phyloP scores from a whole-genome alignment of 2,888 invertebrate genomes.

The Polyommatus iphigenia region DNA sequence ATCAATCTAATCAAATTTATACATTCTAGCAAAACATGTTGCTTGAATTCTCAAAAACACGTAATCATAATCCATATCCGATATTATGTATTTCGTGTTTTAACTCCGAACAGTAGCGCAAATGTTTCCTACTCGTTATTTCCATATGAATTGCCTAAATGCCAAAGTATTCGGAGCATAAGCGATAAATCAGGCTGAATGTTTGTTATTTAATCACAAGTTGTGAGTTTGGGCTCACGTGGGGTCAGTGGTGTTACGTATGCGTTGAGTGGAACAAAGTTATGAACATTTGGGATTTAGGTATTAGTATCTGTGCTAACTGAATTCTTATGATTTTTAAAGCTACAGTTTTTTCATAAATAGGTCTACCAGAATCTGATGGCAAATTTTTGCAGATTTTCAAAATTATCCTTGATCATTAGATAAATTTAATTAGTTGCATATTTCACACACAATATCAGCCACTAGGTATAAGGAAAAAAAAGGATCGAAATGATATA shows the following conservation, averaged over 20 bases:
- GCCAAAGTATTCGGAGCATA: not conserved
- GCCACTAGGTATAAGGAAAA: too few species aligned
- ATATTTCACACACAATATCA: too few species aligned
- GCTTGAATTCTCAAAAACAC: too few species aligned
- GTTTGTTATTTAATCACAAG: constrained; percentile 11
- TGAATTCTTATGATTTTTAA: not conserved
- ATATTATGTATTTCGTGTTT: too few species aligned
- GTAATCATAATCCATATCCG: too few species aligned
- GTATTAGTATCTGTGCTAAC: not conserved
- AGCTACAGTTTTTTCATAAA: not conserved
- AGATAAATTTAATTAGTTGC: too few species aligned
- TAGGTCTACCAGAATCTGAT: too few species aligned
- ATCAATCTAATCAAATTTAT: too few species aligned
- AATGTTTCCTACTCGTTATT: not conserved
- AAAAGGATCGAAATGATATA: too few species aligned
- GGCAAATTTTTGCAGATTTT: too few species aligned
- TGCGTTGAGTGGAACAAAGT: not conserved
- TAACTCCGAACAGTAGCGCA: not conserved
- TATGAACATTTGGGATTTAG: not conserved
- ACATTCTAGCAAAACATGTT: too few species aligned
- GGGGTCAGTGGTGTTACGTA: not conserved
- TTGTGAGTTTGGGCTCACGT: not conserved
- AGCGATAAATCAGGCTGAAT: constrained; percentile 4
- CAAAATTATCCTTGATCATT: too few species aligned
- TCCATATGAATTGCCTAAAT: not conserved